phyloP scores from a whole-genome alignment of 2,888 invertebrate species.

The Lithophane leautieri region DNA sequence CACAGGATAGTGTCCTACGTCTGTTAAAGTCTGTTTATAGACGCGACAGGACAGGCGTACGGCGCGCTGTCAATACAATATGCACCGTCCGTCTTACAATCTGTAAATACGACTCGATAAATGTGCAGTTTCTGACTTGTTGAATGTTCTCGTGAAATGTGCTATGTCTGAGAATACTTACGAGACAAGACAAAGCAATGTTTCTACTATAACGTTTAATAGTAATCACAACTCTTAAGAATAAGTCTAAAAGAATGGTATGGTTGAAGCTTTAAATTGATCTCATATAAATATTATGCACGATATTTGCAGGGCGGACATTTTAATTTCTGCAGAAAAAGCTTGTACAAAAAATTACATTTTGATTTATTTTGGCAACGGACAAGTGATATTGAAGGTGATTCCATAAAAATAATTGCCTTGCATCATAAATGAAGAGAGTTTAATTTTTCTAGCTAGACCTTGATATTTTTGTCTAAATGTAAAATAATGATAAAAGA shows the following conservation, averaged over 20 bases:
- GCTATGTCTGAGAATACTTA: neutral
- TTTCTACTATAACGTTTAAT: neutral
- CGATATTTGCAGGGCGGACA: too few relatives aligned
- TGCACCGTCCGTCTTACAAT: slow-evolving; percentile 14
- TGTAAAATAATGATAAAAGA: too few relatives aligned
- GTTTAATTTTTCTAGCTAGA: too few relatives aligned
- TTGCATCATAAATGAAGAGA: too few relatives aligned
- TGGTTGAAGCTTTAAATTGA: neutral
- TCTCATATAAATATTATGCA: too few relatives aligned
- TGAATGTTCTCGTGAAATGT: slow-evolving; percentile 23
- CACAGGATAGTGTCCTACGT: slow-evolving; percentile 42
- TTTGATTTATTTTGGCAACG: neutral
- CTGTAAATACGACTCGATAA: slow-evolving; percentile 6
- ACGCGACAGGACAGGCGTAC: slow-evolving; percentile 7
- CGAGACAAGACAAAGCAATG: neutral
- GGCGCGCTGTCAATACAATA: slow-evolving; percentile 25
- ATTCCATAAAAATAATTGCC: too few relatives aligned
- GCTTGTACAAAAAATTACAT: neutral
- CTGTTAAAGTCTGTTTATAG: slow-evolving; percentile 31
- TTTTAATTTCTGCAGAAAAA: neutral
- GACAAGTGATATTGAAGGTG: too few relatives aligned
- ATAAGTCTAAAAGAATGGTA: neutral
- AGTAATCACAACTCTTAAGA: neutral
- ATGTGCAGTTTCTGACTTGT: slow-evolving; percentile 8
- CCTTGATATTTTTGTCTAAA: too few relatives aligned